Percentiles rank a stretch among this genome's conserved stretches.
Evolutionary conservation across 2,888 invertebrate species (phyloP).

Genomic region (Venusia cambrica): DNA sequence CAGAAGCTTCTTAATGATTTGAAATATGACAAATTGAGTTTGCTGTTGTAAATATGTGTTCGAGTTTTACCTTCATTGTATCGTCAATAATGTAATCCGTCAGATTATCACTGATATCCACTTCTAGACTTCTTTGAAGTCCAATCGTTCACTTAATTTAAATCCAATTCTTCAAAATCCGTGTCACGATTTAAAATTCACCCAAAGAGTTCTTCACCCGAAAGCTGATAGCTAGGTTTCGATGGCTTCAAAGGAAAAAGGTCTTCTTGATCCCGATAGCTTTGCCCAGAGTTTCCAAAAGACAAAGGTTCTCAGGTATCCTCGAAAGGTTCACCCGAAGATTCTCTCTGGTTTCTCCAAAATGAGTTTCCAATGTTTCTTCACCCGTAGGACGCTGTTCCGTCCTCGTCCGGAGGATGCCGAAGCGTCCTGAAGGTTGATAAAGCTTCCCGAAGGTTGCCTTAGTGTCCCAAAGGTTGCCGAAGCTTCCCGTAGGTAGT

Average conservation of each 20-base stretch:
- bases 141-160: slow-evolving; percentile 18
- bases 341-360: no score
- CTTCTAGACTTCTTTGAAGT: slow-evolving; percentile 14
- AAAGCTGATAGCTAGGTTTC: slow-evolving; percentile 1
- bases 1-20: no score
- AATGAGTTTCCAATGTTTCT: no score
- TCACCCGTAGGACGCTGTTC: background rate
- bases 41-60: no score
- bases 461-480: slow-evolving; percentile 13
- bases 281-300: no score
- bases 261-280: no score
- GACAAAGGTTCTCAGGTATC: background rate
- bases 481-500: slow-evolving; percentile 21
- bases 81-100: slow-evolving; percentile 11
- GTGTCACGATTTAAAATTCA: slow-evolving; percentile 19
- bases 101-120: slow-evolving; percentile 8
- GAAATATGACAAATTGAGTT: no score
- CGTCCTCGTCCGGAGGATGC: no score
- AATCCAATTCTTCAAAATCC: slow-evolving; percentile 23
- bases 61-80: slow-evolving; percentile 20
- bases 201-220: slow-evolving; percentile 10
- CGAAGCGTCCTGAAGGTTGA: slow-evolving; percentile 5
- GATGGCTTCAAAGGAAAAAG: no score
- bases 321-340: slow-evolving; percentile 7
- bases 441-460: slow-evolving; percentile 21